A percentile compares a stretch with the other conserved stretches of the same genome.
phyloP scores from a whole-genome alignment of 2,888 invertebrate genomes.

The Folsomia candida region DNA sequence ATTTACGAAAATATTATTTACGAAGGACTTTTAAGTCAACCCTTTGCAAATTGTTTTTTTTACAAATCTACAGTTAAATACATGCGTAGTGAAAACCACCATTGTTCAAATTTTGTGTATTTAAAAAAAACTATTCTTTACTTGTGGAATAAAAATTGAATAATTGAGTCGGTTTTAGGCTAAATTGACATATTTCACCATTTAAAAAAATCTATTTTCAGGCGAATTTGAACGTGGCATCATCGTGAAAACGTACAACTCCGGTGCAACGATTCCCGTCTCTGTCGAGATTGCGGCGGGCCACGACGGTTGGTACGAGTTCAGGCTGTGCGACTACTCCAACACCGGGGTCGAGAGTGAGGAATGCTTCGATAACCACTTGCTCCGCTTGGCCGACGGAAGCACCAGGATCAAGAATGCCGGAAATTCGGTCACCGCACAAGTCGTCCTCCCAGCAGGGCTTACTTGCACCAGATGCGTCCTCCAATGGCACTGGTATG shows the following conservation, averaged over 20 bases:
- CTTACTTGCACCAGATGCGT: slow-evolving; percentile 1
- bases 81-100: too few species aligned
- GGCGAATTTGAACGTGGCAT: slow-evolving; percentile 14
- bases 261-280: slow-evolving; percentile 7
- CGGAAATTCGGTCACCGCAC: neutral
- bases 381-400: neutral
- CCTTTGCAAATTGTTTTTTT: too few species aligned
- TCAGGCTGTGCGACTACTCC: slow-evolving; percentile 6
- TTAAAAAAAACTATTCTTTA: too few species aligned
- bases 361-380: slow-evolving; percentile 6
- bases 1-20: too few species aligned
- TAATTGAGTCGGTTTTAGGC: too few species aligned
- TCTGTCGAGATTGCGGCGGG: slow-evolving; percentile 4
- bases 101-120: too few species aligned
- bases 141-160: too few species aligned
- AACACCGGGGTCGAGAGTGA: neutral
- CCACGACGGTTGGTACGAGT: slow-evolving; percentile 11
- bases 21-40: too few species aligned
- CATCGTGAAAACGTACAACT: neutral
- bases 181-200: too few species aligned
- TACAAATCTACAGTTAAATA: too few species aligned
- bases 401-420: neutral
- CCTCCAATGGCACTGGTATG: slow-evolving; percentile 12
- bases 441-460: neutral
- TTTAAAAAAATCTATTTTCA: slow-evolving; percentile 7